phyloP scores from a whole-genome alignment of 1,140 invertebrate genomes.

The Neodiprion virginianus region DNA sequence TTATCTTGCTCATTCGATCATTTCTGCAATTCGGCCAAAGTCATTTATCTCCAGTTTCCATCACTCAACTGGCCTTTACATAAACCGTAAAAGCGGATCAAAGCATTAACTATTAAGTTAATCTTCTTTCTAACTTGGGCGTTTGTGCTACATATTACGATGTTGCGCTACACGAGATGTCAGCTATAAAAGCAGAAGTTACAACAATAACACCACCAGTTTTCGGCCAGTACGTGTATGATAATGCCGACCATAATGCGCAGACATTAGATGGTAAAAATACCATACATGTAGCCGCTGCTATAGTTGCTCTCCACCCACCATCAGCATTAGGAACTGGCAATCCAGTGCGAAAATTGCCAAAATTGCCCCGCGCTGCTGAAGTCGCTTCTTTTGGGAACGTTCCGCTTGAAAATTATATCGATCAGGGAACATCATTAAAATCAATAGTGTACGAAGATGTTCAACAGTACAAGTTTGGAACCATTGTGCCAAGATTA shows the following conservation, averaged over 20 bases:
- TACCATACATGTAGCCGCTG: constrained; percentile 40
- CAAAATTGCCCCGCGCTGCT: constrained; percentile 12
- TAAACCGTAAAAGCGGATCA: constrained; percentile 45
- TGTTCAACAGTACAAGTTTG: constrained; percentile 28
- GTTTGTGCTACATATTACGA: constrained; percentile 43
- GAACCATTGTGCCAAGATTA: not conserved
- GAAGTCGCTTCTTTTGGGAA: constrained; percentile 7
- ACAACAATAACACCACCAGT: constrained; percentile 31
- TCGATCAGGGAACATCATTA: not conserved
- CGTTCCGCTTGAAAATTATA: not conserved
- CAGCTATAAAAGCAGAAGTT: constrained; percentile 40
- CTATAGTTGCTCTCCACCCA: no score
- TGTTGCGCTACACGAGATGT: constrained; percentile 48
- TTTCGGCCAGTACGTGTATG: constrained; percentile 46
- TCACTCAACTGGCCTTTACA: constrained; percentile 44
- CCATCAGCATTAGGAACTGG: not conserved
- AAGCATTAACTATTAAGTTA: no score
- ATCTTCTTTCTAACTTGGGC: constrained; percentile 48
- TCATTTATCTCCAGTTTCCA: constrained; percentile 47
- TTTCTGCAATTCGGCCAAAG: no score
- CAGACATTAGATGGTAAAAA: constrained; percentile 47
- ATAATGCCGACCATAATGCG: constrained; percentile 52
- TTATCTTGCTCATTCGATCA: no score
- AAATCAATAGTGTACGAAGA: constrained; percentile 36
- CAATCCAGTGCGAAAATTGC: constrained; percentile 43